Conservation (phyloP, 1,140 invertebrate species). For the Sinonovacula constricta region DNA sequence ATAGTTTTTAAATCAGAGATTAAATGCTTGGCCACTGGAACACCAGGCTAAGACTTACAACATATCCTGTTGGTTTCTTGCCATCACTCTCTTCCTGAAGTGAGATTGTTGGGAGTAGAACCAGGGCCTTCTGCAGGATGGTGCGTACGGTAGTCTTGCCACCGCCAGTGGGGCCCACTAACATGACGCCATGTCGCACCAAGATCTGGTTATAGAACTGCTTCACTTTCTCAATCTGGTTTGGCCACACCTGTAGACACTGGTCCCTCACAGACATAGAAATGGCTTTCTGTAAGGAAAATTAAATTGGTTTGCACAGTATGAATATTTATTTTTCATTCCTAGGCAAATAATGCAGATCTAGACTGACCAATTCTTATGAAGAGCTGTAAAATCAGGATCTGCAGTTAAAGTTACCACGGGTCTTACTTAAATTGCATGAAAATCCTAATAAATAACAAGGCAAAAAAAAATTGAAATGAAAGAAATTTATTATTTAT, state of each 20-base stretch:
- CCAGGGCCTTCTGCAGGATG: conserved; percentile 76
- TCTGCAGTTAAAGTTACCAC: no score
- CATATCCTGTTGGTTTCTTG: conserved; percentile 49
- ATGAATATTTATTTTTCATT: neutral
- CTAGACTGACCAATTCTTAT: no score
- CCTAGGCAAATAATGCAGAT: no score
- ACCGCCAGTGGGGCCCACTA: conserved; percentile 77
- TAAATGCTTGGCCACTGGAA: no score
- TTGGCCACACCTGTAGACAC: conserved; percentile 72
- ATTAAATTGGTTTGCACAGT: neutral
- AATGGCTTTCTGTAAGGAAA: conserved; percentile 74
- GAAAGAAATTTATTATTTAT: no score
- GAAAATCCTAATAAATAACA: no score
- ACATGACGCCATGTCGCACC: conserved; percentile 78
- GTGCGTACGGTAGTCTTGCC: conserved; percentile 75
- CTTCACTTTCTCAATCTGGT: conserved; percentile 77
- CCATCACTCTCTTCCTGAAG: conserved; percentile 54
- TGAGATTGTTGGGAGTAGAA: conserved; percentile 72
- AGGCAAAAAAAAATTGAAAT: no score
- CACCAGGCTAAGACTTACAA: conserved; percentile 14
- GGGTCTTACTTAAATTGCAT: no score
- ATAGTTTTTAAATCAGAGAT: no score
- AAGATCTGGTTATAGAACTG: conserved; percentile 77
- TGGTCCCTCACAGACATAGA: conserved; percentile 74
- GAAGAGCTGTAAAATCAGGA: no score